Evolutionary conservation across 2,888 invertebrate genomes (phyloP).

Genomic region (Neoaliturus tenellus): DNA sequence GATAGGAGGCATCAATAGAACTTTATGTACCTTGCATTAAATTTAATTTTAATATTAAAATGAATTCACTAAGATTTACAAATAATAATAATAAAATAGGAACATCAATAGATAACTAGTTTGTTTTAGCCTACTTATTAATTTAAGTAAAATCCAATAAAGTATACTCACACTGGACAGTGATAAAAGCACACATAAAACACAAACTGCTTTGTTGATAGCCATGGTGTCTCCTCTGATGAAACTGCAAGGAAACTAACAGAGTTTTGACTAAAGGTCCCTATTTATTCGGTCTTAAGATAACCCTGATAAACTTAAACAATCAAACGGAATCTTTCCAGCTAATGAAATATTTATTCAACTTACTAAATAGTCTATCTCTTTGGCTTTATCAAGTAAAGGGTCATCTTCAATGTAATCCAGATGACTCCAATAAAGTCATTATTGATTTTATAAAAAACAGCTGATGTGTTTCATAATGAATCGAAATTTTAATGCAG

Average conservation of each 20-base stretch:
- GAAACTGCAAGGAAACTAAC: neutral
- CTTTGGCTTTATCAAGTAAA: neutral
- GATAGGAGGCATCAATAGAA: too few species aligned
- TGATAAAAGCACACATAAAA: conserved; percentile 5
- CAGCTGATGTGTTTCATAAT: neutral
- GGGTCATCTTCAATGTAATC: neutral
- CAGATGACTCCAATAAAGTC: neutral
- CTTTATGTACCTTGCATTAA: too few species aligned
- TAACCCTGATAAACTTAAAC: neutral
- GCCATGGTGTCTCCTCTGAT: neutral
- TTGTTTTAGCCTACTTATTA: too few species aligned
- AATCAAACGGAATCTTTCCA: conserved; percentile 17
- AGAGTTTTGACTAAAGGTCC: neutral
- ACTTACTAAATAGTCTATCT: neutral
- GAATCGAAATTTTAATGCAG: too few species aligned
- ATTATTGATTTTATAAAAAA: neutral
- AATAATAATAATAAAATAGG: too few species aligned
- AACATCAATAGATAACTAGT: too few species aligned
- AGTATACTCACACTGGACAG: neutral
- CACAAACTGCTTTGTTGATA: neutral
- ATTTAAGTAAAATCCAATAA: too few species aligned
- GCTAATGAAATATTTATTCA: neutral
- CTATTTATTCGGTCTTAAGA: neutral
- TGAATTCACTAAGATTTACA: too few species aligned
- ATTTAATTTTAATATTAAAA: too few species aligned